Percentiles rank a stretch among this genome's conserved stretches.
Evolutionary conservation across 2,113 vertebrate species (phyloP).

Genomic region (Ciconia boyciana): DNA sequence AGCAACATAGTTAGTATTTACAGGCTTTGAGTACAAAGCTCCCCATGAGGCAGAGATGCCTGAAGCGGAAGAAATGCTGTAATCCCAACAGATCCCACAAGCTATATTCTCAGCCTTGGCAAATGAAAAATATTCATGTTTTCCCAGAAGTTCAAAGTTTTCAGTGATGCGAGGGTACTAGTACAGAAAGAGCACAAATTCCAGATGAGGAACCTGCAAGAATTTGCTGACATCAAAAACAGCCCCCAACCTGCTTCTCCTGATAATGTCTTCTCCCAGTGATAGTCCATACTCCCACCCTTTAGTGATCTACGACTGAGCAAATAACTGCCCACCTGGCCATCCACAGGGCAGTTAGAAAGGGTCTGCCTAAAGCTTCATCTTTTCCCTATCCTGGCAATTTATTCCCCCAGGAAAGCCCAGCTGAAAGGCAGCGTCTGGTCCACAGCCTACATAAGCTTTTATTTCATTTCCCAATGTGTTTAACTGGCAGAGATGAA

Average conservation of each 20-base stretch:
- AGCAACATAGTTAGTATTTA: background rate
- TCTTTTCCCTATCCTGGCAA: background rate
- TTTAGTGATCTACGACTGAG: too few relatives aligned
- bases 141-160: background rate
- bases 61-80: background rate
- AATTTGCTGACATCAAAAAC: background rate
- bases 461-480: background rate
- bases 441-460: background rate
- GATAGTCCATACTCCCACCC: background rate
- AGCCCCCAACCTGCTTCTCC: background rate
- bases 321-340: background rate
- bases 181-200: background rate
- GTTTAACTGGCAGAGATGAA: background rate
- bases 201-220: background rate
- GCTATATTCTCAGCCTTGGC: background rate
- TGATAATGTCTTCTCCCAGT: background rate
- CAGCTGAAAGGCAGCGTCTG: background rate
- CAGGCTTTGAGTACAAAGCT: background rate
- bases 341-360: background rate
- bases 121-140: background rate
- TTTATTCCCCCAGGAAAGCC: background rate
- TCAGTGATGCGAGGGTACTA: background rate
- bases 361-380: background rate
- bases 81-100: background rate
- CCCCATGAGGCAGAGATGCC: background rate